Evolutionary conservation across 2,888 invertebrate species (phyloP), one percentile per base, ranked within the genome.

Genomic region (Tanypteryx hageni): DNA sequence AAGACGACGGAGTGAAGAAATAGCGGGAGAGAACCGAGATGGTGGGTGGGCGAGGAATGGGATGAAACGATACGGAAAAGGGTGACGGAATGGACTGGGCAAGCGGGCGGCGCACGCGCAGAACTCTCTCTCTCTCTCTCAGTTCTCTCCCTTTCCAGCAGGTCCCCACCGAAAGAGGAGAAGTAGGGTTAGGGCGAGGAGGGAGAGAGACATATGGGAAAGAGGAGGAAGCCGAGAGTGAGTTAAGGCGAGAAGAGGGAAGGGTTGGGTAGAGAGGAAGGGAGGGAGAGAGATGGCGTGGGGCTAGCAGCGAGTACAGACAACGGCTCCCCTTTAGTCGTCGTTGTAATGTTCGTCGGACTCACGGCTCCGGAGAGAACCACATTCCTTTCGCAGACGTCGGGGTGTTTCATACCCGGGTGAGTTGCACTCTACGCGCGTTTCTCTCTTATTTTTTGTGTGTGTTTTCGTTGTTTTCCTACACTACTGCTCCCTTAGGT

Each of bases 361-460:
- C 95, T 96, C 81, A 96, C 95, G 93, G 96, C 96, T 94, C 96
- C 96, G 94, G 96, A 97, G 94, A 95, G 96, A 94, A 96, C 96
- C 94, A 95, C 95, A 94, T 96, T 97, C 94, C 95, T 96, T 93
- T 95, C 95, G 92, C 96, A 96, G 94, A 96, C 96, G 86, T 96
- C 96, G 94, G 96, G 96, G 94, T 96, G 96, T 92, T 89, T 68
- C 96, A 96, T 94, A 85, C 92, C 92, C 58, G 92, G 92, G 92
- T 92, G 61, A 92, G 92, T 92, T 7, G 14, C 14, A 44, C 11
- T n/a, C 64, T 14, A 14, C 64, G n/a, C n/a, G 14, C 16, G 3
- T 18, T 64, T 64, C 16, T 64, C 64, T 14, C 64, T 3, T 64
- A n/a, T 64, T 2, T 64, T 64, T 64, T 14, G 18, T 44, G 82